Evolutionary conservation across 2,797 vertebrate genomes (phyloP), one percentile per base, ranked within the genome.

Genomic region (Xenentodon cancila): DNA sequence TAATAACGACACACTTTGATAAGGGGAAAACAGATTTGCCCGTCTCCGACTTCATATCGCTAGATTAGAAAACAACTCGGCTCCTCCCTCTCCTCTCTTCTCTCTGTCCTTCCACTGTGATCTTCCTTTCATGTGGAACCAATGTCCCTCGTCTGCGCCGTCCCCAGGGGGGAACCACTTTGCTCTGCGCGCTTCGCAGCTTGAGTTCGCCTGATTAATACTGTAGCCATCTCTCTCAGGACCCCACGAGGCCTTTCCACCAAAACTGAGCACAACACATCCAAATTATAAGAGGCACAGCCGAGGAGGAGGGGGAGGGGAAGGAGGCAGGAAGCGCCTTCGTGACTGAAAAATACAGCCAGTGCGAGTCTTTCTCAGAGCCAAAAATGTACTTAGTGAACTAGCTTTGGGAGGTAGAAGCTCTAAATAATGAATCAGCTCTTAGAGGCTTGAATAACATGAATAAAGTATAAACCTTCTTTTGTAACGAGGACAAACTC

Each of bases 371-470:
- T 75, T 75, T 84, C 84, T 78, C 64, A 48, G 63, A 90, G 91
- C 89, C 88, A 90, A 88, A 92, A 91, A 89, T 65, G 81, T 89
- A 91, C 90, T 91, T 89, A 90, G 88, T 70, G 86, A 85, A 84
- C 82, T 77, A 81, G 80, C 88, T 87, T 84, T 76, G 74, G 79
- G 84, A 89, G 82, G 86, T 76, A 84, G 77, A 85, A 79, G 78
- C 82, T 78, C 75, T 92, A 87, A 92, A 91, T 91, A 89, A 90
- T 92, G 76, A 82, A 91, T 87, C 52, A 67, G 73, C 77, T 90
- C 84, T 91, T 86, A 88, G 82, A 87, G 84, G 81, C 75, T 89
- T 86, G 86, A 86, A 88, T 89, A 87, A 88, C 88, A 90, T 92
- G 85, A 91, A 91, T 89, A 86, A 91, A 86, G 86, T 69, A 91